Base-by-base conservation (phyloP, 2,113 vertebrate species). In the Dicrurus megarhynchus region DNA sequence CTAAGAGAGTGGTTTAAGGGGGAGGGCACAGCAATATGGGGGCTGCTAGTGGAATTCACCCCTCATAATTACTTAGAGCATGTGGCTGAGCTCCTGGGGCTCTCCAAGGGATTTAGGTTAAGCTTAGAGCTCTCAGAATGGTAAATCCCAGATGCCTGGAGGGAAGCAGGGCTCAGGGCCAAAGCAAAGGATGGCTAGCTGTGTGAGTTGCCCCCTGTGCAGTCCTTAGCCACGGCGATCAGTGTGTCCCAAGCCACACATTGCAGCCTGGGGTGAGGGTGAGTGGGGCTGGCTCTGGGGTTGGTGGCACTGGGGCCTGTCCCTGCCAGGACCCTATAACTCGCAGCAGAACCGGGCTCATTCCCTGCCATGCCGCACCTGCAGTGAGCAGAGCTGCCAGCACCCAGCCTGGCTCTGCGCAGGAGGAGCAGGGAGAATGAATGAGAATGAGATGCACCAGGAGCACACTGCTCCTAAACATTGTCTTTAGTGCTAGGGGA, bases 341-440 rank as follows among this genome's bases (percentile, higher is more conserved):
- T 77, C 17, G 27, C 26, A 15, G 39, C 30, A 52, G 37, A 52
- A 10, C 21, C 50, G 16, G 30, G 39, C 21, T 74, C n/a, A 1
- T 30, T 46, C 60, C 46, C 27, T 35, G 32, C 27, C 17, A 1
- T 9, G 21, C 20, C 63, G 6, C 1, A 0, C 13, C 4, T 7
- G 26, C 33, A 41, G 32, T 0, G 3, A 46, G 39, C 33, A 64
- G 28, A 27, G 4, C 44, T 41, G 47, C 32, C 18, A 13, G 33
- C 63, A 64, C 53, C 3, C 0, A 55, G 59, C 55, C 26, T 37
- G 33, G 44, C 75, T 69, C 49, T 52, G 60, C 64, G 9, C 32
- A 42, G 61, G 30, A 61, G 15, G 17, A 12, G 10, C 17, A 23
- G n/a, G 23, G 56, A 77, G 27, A 24, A 35, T 4, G 37, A 53